These are phyloP conservation scores for Ctenosaura bakeri DNA, from an alignment of 2,797 vertebrate species.

Conservation along the genomic window DNA sequence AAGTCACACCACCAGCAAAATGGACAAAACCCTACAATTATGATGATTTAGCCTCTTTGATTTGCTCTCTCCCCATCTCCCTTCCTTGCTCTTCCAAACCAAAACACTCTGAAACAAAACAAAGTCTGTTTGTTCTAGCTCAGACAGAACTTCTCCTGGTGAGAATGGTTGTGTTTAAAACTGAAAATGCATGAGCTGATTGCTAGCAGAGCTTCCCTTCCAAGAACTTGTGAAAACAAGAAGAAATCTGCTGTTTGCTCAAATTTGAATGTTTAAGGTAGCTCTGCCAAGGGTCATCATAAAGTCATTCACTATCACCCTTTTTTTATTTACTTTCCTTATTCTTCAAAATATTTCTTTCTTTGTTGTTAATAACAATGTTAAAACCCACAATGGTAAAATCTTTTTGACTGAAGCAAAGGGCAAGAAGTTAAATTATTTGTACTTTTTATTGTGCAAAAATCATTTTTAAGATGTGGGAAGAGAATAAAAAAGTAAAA, in stretches of 20 bases:
- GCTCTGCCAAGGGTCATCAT: background rate
- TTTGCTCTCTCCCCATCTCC: background rate
- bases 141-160: constrained; percentile 2
- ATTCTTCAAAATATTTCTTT: background rate
- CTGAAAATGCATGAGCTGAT: constrained; percentile 1
- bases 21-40: constrained; percentile 33
- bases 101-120: constrained; percentile 16
- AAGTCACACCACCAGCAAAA: constrained; percentile 26
- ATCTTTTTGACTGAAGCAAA: background rate
- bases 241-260: background rate
- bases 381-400: background rate
- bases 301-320: background rate
- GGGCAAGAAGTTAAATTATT: background rate
- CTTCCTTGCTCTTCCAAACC: background rate
- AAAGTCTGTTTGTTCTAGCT: background rate
- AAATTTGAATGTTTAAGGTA: background rate
- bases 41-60: constrained; percentile 7
- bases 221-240: background rate
- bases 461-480: too few relatives aligned
- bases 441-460: too few relatives aligned
- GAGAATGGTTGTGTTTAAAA: constrained; percentile 13
- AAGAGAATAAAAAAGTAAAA: too few relatives aligned
- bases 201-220: constrained; percentile 9
- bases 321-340: background rate
- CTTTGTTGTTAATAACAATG: background rate